Percentiles rank a stretch among this genome's conserved stretches.
Conservation (phyloP, 2,888 invertebrate species). For the Exocentrus adspersus region DNA sequence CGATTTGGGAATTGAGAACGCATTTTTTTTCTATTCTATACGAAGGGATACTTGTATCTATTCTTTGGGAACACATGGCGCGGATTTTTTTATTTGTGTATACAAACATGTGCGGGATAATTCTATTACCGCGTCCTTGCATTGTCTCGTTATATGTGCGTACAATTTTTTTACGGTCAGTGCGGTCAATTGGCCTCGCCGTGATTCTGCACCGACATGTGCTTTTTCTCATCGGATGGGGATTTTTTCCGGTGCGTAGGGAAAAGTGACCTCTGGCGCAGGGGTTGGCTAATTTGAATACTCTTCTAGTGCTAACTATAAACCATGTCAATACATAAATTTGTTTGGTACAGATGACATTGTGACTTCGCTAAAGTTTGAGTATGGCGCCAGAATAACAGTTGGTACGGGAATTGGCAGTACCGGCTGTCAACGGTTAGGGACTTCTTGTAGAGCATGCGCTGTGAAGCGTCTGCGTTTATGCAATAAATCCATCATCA, state of each 20-base stretch:
- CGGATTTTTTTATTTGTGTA: constrained; percentile 18
- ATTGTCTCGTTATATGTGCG: constrained; percentile 1
- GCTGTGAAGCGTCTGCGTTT: too few species aligned
- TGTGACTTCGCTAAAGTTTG: too few species aligned
- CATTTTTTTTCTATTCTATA: constrained; percentile 36
- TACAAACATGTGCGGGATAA: constrained; percentile 20
- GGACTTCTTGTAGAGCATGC: too few species aligned
- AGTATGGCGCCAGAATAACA: too few species aligned
- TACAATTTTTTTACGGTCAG: background rate
- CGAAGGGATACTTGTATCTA: constrained; percentile 31
- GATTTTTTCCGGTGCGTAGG: background rate
- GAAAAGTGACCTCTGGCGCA: too few species aligned
- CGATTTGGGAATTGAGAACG: constrained; percentile 5
- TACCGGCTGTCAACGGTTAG: too few species aligned
- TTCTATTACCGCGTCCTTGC: background rate
- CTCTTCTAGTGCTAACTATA: too few species aligned
- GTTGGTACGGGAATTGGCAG: too few species aligned
- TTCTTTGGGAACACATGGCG: constrained; percentile 36
- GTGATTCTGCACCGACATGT: background rate
- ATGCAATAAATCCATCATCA: too few species aligned
- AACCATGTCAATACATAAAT: too few species aligned
- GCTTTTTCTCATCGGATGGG: background rate
- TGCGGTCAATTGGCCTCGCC: background rate
- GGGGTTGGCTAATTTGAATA: too few species aligned
- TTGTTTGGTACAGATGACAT: too few species aligned